A percentile compares a stretch with the other conserved stretches of the same genome.
phyloP scores from a whole-genome alignment of 2,113 vertebrate genomes.

The Callaeas wilsoni region DNA sequence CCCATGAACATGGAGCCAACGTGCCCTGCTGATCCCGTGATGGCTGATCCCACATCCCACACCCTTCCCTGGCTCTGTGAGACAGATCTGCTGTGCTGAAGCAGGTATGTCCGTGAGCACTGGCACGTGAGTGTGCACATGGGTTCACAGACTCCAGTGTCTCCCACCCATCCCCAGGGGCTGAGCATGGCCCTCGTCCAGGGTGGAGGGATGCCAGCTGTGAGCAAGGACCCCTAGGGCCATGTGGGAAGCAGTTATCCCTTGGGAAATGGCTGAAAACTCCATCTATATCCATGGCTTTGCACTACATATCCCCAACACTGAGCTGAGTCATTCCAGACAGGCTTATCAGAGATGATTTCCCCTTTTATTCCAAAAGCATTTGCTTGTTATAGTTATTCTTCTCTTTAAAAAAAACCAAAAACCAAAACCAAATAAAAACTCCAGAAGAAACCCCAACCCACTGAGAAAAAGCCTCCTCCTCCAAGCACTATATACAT shows the following conservation, averaged over 20 bases:
- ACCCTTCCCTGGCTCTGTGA: neutral
- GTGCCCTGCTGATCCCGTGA: rapidly evolving
- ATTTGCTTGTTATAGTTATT: neutral
- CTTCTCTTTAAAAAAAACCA: neutral
- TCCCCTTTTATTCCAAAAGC: neutral
- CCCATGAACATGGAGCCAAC: neutral
- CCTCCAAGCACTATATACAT: neutral
- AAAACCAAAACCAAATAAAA: neutral
- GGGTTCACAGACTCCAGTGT: neutral
- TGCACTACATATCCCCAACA: neutral
- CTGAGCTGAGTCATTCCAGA: slow-evolving; percentile 20
- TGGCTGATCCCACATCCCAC: neutral
- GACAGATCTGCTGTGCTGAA: neutral
- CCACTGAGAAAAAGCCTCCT: neutral
- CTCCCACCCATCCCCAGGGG: neutral
- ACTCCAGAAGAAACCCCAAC: neutral
- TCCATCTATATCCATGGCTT: neutral
- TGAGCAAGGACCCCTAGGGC: neutral
- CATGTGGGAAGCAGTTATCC: neutral
- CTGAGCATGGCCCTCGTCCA: neutral
- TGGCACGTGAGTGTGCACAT: rapidly evolving
- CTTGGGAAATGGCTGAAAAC: neutral
- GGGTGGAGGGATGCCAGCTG: neutral
- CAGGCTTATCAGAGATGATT: neutral
- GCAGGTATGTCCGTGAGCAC: rapidly evolving